Conservation (phyloP, 2,113 vertebrate species). For the Megaceryle maxima region DNA sequence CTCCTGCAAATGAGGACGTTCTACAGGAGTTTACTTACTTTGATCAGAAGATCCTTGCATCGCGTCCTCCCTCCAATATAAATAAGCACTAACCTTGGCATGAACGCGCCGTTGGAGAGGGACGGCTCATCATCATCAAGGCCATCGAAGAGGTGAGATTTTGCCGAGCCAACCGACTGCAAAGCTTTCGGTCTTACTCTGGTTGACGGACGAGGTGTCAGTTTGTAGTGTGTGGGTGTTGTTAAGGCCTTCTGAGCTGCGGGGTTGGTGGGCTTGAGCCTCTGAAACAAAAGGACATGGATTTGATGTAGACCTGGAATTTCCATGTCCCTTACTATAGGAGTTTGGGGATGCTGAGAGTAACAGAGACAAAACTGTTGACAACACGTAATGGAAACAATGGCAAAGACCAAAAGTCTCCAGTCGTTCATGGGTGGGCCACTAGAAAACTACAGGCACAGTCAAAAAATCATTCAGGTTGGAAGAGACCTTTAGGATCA, state of each 20-base stretch:
- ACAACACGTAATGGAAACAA: background rate
- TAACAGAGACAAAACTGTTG: background rate
- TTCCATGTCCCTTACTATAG: background rate
- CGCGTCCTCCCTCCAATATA: background rate
- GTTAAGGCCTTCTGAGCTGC: conserved; percentile 95
- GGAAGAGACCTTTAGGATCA: too few relatives aligned
- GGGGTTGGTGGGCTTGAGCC: conserved; percentile 94
- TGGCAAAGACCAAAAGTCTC: background rate
- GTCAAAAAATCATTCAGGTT: too few relatives aligned
- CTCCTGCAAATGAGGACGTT: background rate
- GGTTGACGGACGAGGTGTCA: conserved; percentile 90
- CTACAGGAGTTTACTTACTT: background rate
- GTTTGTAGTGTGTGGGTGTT: conserved; percentile 93
- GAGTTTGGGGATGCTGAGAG: background rate
- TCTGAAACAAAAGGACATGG: conserved; percentile 69
- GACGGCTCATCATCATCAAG: conserved; percentile 92
- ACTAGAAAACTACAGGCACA: too few relatives aligned
- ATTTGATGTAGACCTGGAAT: too few relatives aligned
- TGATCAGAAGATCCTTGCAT: background rate
- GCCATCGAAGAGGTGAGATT: conserved; percentile 93
- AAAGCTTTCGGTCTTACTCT: conserved; percentile 92
- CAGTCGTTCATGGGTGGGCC: background rate
- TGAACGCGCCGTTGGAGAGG: conserved; percentile 87
- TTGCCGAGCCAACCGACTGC: conserved; percentile 83
- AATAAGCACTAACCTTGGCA: conserved; percentile 84